Evolutionary conservation across 2,113 vertebrate species (phyloP).

Genomic region (Apodemus sylvaticus): DNA sequence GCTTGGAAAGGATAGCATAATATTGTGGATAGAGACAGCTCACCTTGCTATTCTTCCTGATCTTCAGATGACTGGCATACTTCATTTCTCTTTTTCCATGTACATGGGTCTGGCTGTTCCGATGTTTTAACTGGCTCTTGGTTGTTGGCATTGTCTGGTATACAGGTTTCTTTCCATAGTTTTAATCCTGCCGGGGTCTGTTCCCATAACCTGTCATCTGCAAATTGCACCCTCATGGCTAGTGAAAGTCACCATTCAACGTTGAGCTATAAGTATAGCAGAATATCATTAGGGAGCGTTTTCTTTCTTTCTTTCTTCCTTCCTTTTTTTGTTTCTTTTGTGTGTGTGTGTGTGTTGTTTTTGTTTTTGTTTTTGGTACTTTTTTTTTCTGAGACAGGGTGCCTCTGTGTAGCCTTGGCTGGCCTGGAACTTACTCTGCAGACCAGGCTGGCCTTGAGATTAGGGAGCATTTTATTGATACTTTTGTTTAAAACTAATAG

Average conservation of each 20-base stretch:
- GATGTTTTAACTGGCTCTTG: fast-evolving
- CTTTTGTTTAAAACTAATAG: neutral
- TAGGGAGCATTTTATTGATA: neutral
- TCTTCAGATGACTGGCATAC: neutral
- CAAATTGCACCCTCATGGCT: neutral
- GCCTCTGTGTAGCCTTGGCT: too few relatives aligned
- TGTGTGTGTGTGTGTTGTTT: too few relatives aligned
- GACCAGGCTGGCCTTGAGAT: too few relatives aligned
- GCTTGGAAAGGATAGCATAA: neutral
- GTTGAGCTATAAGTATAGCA: neutral
- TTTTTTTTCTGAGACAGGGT: too few relatives aligned
- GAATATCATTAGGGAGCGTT: neutral
- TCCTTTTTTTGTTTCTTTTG: too few relatives aligned
- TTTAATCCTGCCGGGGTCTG: neutral
- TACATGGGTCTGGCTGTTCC: neutral
- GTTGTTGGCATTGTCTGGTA: neutral
- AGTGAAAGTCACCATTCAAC: neutral
- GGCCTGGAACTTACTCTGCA: too few relatives aligned
- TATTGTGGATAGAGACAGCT: neutral
- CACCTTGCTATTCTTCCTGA: neutral
- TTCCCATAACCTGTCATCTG: neutral
- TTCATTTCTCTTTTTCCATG: neutral
- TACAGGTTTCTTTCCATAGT: neutral
- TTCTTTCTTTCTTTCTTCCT: too few relatives aligned
- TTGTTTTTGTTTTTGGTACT: too few relatives aligned